phyloP scores from a whole-genome alignment of 2,113 vertebrate genomes.

The Takifugu flavidus region DNA sequence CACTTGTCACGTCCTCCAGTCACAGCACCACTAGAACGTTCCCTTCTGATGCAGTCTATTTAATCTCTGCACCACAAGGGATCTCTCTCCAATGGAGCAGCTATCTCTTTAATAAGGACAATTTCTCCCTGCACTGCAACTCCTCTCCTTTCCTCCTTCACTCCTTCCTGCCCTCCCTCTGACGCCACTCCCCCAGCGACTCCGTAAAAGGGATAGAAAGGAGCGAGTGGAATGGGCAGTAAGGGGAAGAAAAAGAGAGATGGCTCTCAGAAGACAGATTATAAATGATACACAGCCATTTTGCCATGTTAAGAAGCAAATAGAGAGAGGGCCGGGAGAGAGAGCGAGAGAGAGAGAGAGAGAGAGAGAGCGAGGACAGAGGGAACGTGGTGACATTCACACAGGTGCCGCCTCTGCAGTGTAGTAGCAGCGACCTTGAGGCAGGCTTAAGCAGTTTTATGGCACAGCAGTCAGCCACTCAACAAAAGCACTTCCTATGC shows the following conservation, averaged over 20 bases:
- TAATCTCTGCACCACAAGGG: slow-evolving; percentile 69
- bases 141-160: slow-evolving; percentile 20
- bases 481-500: slow-evolving; percentile 9
- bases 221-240: slow-evolving; percentile 46
- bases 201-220: slow-evolving; percentile 42
- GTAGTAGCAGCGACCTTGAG: slow-evolving; percentile 57
- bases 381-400: slow-evolving; percentile 31
- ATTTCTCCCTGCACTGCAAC: slow-evolving; percentile 51
- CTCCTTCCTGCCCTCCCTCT: not conserved
- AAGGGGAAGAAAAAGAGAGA: slow-evolving; percentile 35
- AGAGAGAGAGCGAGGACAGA: not conserved
- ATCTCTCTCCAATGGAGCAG: slow-evolving; percentile 56
- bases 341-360: too few species aligned
- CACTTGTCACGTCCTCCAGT: slow-evolving; percentile 54
- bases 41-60: slow-evolving; percentile 68
- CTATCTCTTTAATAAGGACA: slow-evolving; percentile 68
- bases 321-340: not conserved
- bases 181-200: slow-evolving; percentile 20
- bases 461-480: slow-evolving; percentile 30
- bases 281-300: slow-evolving; percentile 70
- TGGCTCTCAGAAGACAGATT: slow-evolving; percentile 63
- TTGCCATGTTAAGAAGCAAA: slow-evolving; percentile 48
- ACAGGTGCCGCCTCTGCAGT: slow-evolving; percentile 48
- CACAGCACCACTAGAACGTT: slow-evolving; percentile 38
- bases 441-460: slow-evolving; percentile 20